These are phyloP conservation scores for Trimorus sp. DNA, from an alignment of 2,888 invertebrate species.

Conservation along the genomic window DNA sequence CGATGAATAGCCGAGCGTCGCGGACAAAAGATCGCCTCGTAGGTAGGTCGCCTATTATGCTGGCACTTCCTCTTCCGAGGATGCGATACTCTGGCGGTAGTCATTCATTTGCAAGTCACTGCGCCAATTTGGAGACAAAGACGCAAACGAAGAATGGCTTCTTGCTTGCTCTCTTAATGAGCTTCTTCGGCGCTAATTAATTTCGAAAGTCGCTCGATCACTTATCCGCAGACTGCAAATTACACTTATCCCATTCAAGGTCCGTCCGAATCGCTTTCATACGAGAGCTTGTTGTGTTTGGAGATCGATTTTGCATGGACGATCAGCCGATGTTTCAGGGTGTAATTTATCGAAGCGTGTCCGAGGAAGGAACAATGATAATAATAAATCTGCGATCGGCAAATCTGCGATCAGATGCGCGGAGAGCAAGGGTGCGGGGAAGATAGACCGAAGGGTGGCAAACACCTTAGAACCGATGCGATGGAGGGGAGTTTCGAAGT, in stretches of 20 bases:
- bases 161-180: neutral
- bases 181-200: neutral
- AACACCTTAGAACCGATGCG: constrained; percentile 66
- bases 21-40: constrained; percentile 46
- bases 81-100: constrained; percentile 22
- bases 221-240: neutral
- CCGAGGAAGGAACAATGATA: constrained; percentile 48
- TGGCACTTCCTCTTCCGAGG: constrained; percentile 32
- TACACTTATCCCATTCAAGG: neutral
- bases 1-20: constrained; percentile 35
- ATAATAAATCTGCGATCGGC: constrained; percentile 61
- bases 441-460: constrained; percentile 64
- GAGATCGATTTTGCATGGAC: constrained; percentile 16
- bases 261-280: neutral
- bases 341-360: constrained; percentile 36
- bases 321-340: constrained; percentile 13
- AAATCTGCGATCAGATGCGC: constrained; percentile 64
- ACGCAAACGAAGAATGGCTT: neutral
- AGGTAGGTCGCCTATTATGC: constrained; percentile 40
- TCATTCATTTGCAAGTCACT: constrained; percentile 35
- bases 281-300: neutral
- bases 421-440: constrained; percentile 49
- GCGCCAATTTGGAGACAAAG: constrained; percentile 18
- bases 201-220: neutral
- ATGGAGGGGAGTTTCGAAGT: constrained; percentile 69